A percentile compares a stretch with the other conserved stretches of the same genome.
Evolutionary conservation across 2,888 invertebrate genomes (phyloP).

Genomic region (Deladenus siricidicola): DNA sequence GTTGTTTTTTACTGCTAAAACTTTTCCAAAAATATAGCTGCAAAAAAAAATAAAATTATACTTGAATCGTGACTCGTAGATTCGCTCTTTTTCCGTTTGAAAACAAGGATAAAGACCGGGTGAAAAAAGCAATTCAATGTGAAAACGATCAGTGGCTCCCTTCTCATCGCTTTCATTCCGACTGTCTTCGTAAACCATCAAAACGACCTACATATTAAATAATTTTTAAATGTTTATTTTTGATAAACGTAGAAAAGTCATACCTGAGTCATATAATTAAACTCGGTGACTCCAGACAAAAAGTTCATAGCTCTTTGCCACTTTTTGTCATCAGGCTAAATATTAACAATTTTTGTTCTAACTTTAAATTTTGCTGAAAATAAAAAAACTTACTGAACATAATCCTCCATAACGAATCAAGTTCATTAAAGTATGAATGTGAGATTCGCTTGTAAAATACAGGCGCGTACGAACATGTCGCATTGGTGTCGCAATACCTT

Average conservation of each 20-base stretch:
- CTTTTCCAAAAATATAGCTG: background rate
- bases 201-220: slow-evolving; percentile 60
- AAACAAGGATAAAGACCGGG: slow-evolving; percentile 65
- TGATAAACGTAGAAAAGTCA: background rate
- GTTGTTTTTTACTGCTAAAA: slow-evolving; percentile 18
- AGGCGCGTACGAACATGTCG: slow-evolving; percentile 94
- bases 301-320: slow-evolving; percentile 99
- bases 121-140: slow-evolving; percentile 96
- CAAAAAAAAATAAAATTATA: slow-evolving; percentile 62
- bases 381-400: slow-evolving; percentile 33
- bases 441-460: slow-evolving; percentile 98
- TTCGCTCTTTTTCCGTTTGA: slow-evolving; percentile 49
- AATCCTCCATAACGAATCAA: slow-evolving; percentile 65
- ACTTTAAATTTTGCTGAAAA: background rate
- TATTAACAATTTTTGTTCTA: slow-evolving; percentile 13
- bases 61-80: slow-evolving; percentile 71
- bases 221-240: background rate
- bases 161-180: slow-evolving; percentile 64
- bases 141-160: slow-evolving; percentile 64
- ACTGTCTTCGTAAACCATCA: slow-evolving; percentile 99
- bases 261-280: slow-evolving; percentile 81
- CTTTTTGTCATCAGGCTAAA: slow-evolving; percentile 81
- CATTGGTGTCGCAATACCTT: slow-evolving; percentile 92
- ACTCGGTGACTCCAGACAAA: slow-evolving; percentile 88
- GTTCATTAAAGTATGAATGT: slow-evolving; percentile 92